Base-by-base conservation (phyloP, 2,888 invertebrate genomes). In the Saturnia japonica region DNA sequence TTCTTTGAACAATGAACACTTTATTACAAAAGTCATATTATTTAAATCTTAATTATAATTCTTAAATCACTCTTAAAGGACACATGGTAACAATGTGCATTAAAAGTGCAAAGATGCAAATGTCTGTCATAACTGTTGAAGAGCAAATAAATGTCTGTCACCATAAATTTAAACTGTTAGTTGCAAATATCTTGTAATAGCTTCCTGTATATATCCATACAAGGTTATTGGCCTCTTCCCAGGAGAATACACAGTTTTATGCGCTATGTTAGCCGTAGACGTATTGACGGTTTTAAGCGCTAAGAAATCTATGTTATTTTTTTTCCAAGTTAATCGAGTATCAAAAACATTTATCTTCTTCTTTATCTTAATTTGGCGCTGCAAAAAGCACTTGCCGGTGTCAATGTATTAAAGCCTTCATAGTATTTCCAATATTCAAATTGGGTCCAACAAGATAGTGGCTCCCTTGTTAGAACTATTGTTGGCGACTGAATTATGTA, bases 81-180 rank as follows among this genome's bases (percentile, higher is more conserved):
- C 7, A 19, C 47, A 19, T 7, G 7, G 16, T 47, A 47, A 47
- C 19, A 47, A 47, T 47, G 7, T 19, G 47, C 19, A 47, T 19
- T 1, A 19, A 47, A 47, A 19, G 7, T 77, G 77, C 74, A 76
- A 73, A 76, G 77, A 72, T 78, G 69, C 75, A 75, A 74, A 78
- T 79, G 80, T 80, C 78, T 78, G 80, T 68, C 69, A 47, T 64
- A 68, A 77, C 72, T 72, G 72, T 80, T 78, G 71, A 75, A 76
- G 71, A 76, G 74, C 69, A 75, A 78, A 74, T 74, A 67, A 45
- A 43, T 47, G 16, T 19, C 7, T 45, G 70, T 60, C 25, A 25
- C 19, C 60, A 45, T 70, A 60, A 28, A 2, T 47, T 43, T 45
- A 60, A 34, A 57, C 14, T 60, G 45, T 67, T 60, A 67, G n/a